Evolutionary conservation across 1,140 invertebrate species (phyloP), one percentile per base, ranked within the genome.

Genomic region (Drosophila sp.): DNA sequence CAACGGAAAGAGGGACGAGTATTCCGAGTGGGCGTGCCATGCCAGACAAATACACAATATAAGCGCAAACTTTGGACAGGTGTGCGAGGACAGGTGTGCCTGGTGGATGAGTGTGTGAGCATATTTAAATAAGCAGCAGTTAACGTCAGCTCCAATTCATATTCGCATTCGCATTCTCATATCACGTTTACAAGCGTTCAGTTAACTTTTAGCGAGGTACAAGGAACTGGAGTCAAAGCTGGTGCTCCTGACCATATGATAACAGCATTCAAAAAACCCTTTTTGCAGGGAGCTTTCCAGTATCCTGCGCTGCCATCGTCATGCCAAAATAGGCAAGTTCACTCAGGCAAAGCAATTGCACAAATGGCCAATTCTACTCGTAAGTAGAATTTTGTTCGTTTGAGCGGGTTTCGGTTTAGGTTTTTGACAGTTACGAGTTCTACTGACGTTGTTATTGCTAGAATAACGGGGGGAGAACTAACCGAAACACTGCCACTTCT

Each of bases 291-390:
- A 58, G 11, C 64, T 75, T 80, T 86, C 76, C 76, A 65, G 43
- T 79, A 43, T 86, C 65, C 64, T 78, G 29, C 36, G 66, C 56
- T 69, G 66, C 54, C 75, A 71, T 72, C 81, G 82, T 86, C 82
- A 86, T 87, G 82, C 82, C 75, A 82, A 87, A 87, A 87, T 87
- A 87, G 82, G 82, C 82, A 87, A 87, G 82, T 87, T 87, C 82
- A 87, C 82, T 87, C 78, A 87, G 82, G 82, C 82, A 87, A 62
- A 87, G 82, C 82, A 87, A 87, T 87, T 87, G 82, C 82, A 87
- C 82, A 87, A 87, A 87, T 87, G 82, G 82, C 82, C 82, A 87
- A 87, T 87, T 87, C 82, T 73, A 72, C 74, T 87, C 78, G 82
- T 78, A 84, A 84, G 81, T 78, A 78, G 78, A 84, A 80, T 84